Conservation (phyloP, 2,888 invertebrate genomes). For the Drosophila cracens region DNA sequence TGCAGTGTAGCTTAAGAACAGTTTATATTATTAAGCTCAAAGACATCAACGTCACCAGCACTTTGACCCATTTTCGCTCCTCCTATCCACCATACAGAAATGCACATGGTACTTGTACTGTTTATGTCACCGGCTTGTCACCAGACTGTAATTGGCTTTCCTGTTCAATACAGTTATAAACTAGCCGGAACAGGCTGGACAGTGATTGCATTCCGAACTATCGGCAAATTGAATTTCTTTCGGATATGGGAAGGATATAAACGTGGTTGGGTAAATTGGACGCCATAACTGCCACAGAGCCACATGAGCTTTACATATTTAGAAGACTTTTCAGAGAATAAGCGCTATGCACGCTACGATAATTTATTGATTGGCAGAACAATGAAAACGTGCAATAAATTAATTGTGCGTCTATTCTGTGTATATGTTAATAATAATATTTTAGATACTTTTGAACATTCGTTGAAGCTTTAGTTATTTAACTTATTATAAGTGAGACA, state of each 20-base stretch:
- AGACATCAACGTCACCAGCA: background rate
- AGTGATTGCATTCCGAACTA: slow-evolving; percentile 88
- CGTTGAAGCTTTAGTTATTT: too few relatives aligned
- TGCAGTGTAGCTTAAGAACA: background rate
- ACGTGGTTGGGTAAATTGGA: slow-evolving; percentile 88
- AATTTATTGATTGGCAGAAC: too few relatives aligned
- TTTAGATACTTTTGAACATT: too few relatives aligned
- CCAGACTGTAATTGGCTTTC: background rate
- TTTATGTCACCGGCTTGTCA: slow-evolving; percentile 5
- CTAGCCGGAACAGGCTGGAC: slow-evolving; percentile 87
- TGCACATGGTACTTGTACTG: slow-evolving; percentile 1
- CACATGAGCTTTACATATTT: slow-evolving; percentile 86
- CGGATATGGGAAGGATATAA: slow-evolving; percentile 88
- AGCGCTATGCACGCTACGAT: too few relatives aligned
- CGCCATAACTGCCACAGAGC: slow-evolving; percentile 82
- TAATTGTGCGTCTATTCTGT: too few relatives aligned
- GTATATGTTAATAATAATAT: too few relatives aligned
- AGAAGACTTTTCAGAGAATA: too few relatives aligned
- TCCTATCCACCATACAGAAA: slow-evolving; percentile 2
- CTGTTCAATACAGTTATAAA: slow-evolving; percentile 9
- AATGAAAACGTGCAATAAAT: too few relatives aligned
- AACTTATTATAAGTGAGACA: too few relatives aligned
- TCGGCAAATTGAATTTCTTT: slow-evolving; percentile 88
- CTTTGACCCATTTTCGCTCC: background rate
- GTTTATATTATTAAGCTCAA: slow-evolving; percentile 4